Base-by-base conservation (phyloP, 1,140 invertebrate genomes). In the Centruroides vittatus region DNA sequence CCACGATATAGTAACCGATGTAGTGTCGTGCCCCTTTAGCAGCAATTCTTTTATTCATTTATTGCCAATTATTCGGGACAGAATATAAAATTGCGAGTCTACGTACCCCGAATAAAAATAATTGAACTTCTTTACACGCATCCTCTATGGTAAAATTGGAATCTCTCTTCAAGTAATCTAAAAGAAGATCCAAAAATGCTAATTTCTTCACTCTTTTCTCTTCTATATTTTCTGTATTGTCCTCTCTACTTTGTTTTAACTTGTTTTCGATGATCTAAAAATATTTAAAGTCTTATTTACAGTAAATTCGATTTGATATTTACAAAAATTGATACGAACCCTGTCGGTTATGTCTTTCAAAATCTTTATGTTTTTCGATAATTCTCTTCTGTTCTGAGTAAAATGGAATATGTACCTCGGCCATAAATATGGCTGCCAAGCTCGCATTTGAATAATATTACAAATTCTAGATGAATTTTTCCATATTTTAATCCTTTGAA, bases 161-260 rank as follows among this genome's bases (percentile, higher is more conserved):
- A 47, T 54, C n/a, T 12, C 35, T 35, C 10, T 53, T 34, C 1
- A 52, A 34, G 11, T 55, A 47, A 7, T 91, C 86, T 13, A 97
- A 80, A 67, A 96, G 75, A 55, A 95, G 78, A 74, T 97, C 93
- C 58, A 97, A 80, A 78, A 97, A 97, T 47, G 50, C 49, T 13
- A 53, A 47, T 48, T 8, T 23, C 23, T 23, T 23, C 23, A 23
- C 5, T 3, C 41, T 41, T 58, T 58, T 35, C 23, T 47, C 6
- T 41, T 46, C 5, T n/a, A 41, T 11, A 6, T 47, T 11, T 4
- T n/a, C 13, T 4, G 41, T 11, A 3, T 3, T 2, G 5, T 58
- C 4, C 3, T 13, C 56, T 8, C n/a, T 35, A 23, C 11, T 58
- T 41, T 47, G 3, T 8, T 41, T 9, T 41, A 23, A 23, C 12